phyloP scores from a whole-genome alignment of 2,797 vertebrate species.

The Neosilurus mollespiculum region DNA sequence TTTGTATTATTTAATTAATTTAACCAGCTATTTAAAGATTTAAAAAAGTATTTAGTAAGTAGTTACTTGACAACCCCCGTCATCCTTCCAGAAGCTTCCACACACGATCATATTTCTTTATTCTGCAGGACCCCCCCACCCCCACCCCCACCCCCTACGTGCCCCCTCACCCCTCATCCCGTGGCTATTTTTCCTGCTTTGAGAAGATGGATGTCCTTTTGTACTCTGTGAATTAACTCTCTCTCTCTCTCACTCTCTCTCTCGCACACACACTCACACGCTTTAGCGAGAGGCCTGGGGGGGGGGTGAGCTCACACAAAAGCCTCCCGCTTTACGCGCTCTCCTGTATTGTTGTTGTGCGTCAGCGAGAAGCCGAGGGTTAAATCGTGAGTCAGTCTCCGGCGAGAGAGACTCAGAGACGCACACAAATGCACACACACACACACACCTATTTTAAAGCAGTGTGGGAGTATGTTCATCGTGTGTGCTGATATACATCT shows the following conservation, averaged over 20 bases:
- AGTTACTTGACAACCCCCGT: too few species aligned
- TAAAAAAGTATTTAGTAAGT: too few species aligned
- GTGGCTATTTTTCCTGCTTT: conserved; percentile 32
- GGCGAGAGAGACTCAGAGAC: conserved; percentile 31
- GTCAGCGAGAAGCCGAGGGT: conserved; percentile 63
- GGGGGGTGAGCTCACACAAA: conserved; percentile 57
- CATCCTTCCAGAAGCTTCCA: neutral
- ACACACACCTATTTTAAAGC: conserved; percentile 19
- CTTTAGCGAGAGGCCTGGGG: conserved; percentile 13
- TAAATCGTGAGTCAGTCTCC: conserved; percentile 51
- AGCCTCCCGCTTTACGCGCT: conserved; percentile 28
- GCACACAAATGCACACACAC: neutral
- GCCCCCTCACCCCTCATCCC: neutral
- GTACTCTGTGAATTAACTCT: neutral
- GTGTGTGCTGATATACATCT: neutral
- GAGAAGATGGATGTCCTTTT: conserved; percentile 15
- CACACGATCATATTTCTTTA: neutral
- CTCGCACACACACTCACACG: neutral
- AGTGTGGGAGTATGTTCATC: neutral
- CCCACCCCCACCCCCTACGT: neutral
- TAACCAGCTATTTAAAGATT: too few species aligned
- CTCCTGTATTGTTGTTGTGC: conserved; percentile 63
- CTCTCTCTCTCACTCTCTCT: neutral
- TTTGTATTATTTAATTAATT: neutral
- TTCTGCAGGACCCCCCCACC: neutral